These are phyloP conservation scores for Tholera decimalis DNA, from an alignment of 2,888 invertebrate species.

Conservation along the genomic window DNA sequence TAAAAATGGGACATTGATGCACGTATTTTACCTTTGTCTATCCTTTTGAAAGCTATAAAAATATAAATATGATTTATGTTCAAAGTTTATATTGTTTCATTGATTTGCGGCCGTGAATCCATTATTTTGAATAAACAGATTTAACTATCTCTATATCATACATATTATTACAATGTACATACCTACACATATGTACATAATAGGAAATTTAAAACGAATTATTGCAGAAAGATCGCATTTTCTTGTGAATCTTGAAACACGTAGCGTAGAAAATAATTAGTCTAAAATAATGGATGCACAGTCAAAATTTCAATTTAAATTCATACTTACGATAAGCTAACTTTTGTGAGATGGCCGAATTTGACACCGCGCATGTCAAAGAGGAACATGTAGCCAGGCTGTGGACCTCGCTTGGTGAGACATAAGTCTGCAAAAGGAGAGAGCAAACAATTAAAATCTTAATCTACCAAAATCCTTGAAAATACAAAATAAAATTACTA, in stretches of 20 bases:
- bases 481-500: constrained; percentile 17
- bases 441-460: not conserved
- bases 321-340: constrained; percentile 90
- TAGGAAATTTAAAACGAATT: not conserved
- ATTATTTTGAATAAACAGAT: constrained; percentile 9
- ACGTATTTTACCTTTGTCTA: constrained; percentile 86
- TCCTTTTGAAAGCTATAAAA: constrained; percentile 89
- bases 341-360: constrained; percentile 91
- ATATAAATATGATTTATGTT: constrained; percentile 66
- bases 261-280: not conserved
- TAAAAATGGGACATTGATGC: constrained; percentile 48
- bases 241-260: not conserved
- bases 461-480: not conserved
- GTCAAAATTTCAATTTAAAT: not conserved
- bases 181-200: not conserved
- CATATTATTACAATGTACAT: not conserved
- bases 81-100: constrained; percentile 14
- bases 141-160: constrained; percentile 1
- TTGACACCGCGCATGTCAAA: constrained; percentile 93
- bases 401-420: constrained; percentile 91
- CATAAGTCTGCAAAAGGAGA: constrained; percentile 88
- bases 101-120: constrained; percentile 39
- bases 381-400: constrained; percentile 92
- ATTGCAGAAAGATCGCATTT: not conserved
- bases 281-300: constrained; percentile 42